A percentile compares a stretch with the other conserved stretches of the same genome.
These are phyloP conservation scores for Chaenogobius annularis DNA, from an alignment of 2,113 vertebrate species.

Conservation along the genomic window DNA sequence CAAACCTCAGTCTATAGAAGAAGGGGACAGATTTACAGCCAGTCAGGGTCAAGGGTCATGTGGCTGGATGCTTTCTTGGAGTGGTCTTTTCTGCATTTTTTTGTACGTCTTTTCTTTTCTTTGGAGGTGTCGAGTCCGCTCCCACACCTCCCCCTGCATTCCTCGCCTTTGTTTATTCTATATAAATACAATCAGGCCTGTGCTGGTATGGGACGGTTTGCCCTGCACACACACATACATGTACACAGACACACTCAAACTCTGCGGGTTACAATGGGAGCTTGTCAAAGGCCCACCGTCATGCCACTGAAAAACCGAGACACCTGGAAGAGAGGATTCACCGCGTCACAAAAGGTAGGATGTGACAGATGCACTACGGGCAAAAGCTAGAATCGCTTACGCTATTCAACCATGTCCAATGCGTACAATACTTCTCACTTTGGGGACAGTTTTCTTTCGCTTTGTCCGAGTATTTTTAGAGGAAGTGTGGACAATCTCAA, in stretches of 20 bases:
- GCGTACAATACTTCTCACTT: constrained; percentile 1
- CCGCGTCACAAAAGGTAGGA: constrained; percentile 1
- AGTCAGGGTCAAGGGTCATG: constrained; percentile 69
- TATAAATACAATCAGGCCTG: constrained; percentile 72
- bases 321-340: constrained; percentile 13
- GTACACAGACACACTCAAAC: constrained; percentile 36
- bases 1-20: constrained; percentile 51
- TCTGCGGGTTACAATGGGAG: constrained; percentile 47
- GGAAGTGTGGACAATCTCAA: neutral
- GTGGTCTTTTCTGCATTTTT: constrained; percentile 68
- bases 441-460: neutral
- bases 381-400: neutral
- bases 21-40: constrained; percentile 78
- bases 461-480: neutral
- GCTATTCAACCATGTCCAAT: constrained; percentile 2
- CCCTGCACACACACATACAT: constrained; percentile 60
- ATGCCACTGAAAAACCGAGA: constrained; percentile 16
- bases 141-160: constrained; percentile 75
- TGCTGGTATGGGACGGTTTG: constrained; percentile 55
- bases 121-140: constrained; percentile 66
- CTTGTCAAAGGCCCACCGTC: constrained; percentile 32
- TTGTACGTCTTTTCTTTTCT: constrained; percentile 68
- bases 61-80: constrained; percentile 75
- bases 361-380: neutral
- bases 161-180: constrained; percentile 77